Evolutionary conservation across 2,113 vertebrate genomes (phyloP).

Genomic region (Podocnemis expansa): DNA sequence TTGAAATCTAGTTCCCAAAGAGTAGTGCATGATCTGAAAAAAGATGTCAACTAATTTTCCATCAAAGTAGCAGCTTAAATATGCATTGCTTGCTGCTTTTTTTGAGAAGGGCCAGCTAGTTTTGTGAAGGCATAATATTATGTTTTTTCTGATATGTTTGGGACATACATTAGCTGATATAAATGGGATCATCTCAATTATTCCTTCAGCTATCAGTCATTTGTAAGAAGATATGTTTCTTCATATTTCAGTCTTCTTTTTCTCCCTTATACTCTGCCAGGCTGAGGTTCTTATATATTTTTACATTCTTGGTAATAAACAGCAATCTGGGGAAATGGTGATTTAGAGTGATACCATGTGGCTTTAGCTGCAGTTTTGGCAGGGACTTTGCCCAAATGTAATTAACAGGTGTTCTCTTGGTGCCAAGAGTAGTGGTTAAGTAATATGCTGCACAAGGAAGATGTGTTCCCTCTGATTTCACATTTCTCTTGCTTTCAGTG

Average conservation of each 20-base stretch:
- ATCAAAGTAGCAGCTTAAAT: neutral
- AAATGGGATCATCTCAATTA: accelerated
- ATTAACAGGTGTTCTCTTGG: neutral
- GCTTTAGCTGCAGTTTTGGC: neutral
- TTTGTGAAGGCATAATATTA: neutral
- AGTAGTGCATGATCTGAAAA: neutral
- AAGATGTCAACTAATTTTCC: neutral
- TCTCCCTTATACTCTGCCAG: neutral
- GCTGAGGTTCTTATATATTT: neutral
- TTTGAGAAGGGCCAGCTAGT: neutral
- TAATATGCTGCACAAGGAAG: neutral
- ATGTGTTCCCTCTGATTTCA: neutral
- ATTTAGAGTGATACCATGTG: neutral
- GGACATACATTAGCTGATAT: neutral
- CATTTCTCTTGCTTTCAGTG: neutral
- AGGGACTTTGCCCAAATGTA: neutral
- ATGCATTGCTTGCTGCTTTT: neutral
- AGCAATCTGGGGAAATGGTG: accelerated
- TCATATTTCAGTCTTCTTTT: neutral
- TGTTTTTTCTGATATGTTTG: neutral
- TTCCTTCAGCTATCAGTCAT: neutral
- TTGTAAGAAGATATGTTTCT: neutral
- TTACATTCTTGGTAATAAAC: neutral
- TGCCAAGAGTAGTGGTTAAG: neutral
- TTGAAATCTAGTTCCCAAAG: neutral